Conservation (phyloP, 2,797 vertebrate genomes). For the Numenius phaeopus region DNA sequence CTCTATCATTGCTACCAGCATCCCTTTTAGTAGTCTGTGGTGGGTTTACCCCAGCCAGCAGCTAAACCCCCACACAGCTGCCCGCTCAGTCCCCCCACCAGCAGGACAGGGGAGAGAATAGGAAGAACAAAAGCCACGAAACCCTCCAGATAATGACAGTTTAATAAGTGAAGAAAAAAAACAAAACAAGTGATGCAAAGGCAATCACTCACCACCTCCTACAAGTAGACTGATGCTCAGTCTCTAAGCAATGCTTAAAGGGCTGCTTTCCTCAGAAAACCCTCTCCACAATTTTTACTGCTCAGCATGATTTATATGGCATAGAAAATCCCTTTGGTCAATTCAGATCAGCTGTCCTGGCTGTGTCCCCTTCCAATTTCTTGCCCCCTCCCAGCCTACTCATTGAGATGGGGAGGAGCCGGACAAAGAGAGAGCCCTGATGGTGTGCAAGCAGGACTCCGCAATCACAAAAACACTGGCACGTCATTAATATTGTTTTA, state of each 20-base stretch:
- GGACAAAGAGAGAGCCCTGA: neutral
- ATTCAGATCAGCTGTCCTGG: neutral
- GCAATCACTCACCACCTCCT: neutral
- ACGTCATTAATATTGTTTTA: neutral
- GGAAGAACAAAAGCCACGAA: neutral
- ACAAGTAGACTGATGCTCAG: neutral
- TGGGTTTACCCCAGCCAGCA: neutral
- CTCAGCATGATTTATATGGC: neutral
- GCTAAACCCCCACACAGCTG: neutral
- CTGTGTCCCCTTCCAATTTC: neutral
- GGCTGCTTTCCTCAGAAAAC: neutral
- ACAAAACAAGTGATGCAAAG: neutral
- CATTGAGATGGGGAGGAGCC: neutral
- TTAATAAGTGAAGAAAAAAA: neutral
- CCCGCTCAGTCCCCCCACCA: neutral
- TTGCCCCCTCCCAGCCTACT: neutral
- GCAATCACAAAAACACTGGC: neutral
- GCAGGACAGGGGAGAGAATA: neutral
- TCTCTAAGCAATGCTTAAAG: neutral
- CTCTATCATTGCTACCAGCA: neutral
- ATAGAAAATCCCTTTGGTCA: neutral
- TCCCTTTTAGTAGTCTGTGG: neutral
- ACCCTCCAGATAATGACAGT: accelerated
- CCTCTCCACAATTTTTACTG: neutral
- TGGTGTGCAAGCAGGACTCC: neutral